phyloP scores from a whole-genome alignment of 2,113 vertebrate genomes.

The Onychostoma macrolepis region DNA sequence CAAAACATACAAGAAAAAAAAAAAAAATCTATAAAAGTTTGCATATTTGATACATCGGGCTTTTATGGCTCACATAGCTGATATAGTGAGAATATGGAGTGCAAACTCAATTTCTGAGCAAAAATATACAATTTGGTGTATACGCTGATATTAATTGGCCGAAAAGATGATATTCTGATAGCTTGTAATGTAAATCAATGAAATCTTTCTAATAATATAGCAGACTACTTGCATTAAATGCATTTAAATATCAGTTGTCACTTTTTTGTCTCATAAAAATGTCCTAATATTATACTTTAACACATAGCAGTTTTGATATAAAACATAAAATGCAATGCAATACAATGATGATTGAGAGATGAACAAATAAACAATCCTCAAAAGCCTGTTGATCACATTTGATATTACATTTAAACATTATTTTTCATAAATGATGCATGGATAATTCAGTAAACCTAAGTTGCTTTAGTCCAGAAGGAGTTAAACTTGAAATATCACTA shows the following conservation, averaged over 20 bases:
- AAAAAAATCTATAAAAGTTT: no score
- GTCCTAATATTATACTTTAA: neutral
- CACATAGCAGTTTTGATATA: neutral
- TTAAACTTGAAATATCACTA: neutral
- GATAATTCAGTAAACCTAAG: neutral
- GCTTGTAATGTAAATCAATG: neutral
- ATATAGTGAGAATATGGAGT: neutral
- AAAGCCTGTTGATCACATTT: neutral
- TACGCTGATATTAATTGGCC: no score
- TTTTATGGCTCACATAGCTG: neutral
- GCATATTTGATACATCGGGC: neutral
- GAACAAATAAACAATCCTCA: neutral
- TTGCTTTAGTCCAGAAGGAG: neutral
- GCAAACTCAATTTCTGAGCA: no score
- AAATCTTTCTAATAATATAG: no score
- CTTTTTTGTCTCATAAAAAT: no score
- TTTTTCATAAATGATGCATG: neutral
- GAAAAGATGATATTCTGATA: neutral
- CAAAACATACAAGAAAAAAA: neutral
- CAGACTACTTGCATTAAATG: neutral
- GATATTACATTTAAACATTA: neutral
- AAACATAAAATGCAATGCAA: neutral
- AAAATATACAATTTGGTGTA: neutral
- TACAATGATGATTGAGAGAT: neutral
- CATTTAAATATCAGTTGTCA: neutral